A percentile compares a stretch with the other conserved stretches of the same genome.
These are phyloP conservation scores for Ctenochaetus hawaiiensis DNA, from an alignment of 2,797 vertebrate genomes.

Conservation along the genomic window DNA sequence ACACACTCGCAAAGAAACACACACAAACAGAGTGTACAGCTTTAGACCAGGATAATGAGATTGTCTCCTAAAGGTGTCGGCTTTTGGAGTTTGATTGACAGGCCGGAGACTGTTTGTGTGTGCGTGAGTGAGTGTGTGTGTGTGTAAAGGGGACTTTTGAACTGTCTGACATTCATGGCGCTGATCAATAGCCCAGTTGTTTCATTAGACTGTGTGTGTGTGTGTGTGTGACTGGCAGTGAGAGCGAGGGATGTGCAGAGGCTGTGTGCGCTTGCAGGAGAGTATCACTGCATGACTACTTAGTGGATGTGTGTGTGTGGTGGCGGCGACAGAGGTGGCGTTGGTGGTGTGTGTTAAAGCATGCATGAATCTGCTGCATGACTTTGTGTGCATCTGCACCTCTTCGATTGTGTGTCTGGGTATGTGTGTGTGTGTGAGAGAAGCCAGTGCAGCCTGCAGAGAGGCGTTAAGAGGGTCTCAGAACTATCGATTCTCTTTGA, in stretches of 20 bases:
- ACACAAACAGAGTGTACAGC: slow-evolving; percentile 41
- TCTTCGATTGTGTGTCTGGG: background rate
- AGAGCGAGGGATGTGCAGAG: slow-evolving; percentile 39
- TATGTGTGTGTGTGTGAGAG: slow-evolving; percentile 9
- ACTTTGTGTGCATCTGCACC: slow-evolving; percentile 10
- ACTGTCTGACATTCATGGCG: slow-evolving; percentile 73
- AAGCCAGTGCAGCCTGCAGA: slow-evolving; percentile 56
- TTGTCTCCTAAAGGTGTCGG: slow-evolving; percentile 63
- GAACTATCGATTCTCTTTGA: slow-evolving; percentile 75
- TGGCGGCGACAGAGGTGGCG: background rate
- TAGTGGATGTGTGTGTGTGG: slow-evolving; percentile 52
- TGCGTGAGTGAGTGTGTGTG: background rate
- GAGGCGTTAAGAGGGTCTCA: slow-evolving; percentile 70
- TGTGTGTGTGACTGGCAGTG: slow-evolving; percentile 5
- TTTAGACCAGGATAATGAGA: slow-evolving; percentile 60
- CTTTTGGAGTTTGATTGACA: slow-evolving; percentile 71
- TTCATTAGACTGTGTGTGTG: slow-evolving; percentile 57
- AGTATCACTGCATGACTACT: slow-evolving; percentile 73
- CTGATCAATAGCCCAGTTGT: slow-evolving; percentile 80
- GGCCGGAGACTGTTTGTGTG: background rate
- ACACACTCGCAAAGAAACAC: slow-evolving; percentile 14
- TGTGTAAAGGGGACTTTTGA: slow-evolving; percentile 50
- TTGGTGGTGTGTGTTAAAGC: slow-evolving; percentile 44
- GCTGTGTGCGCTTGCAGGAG: slow-evolving; percentile 48
- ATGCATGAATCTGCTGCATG: slow-evolving; percentile 49